Evolutionary conservation across 2,888 invertebrate species (phyloP).

Genomic region (Mesochorus sp.): DNA sequence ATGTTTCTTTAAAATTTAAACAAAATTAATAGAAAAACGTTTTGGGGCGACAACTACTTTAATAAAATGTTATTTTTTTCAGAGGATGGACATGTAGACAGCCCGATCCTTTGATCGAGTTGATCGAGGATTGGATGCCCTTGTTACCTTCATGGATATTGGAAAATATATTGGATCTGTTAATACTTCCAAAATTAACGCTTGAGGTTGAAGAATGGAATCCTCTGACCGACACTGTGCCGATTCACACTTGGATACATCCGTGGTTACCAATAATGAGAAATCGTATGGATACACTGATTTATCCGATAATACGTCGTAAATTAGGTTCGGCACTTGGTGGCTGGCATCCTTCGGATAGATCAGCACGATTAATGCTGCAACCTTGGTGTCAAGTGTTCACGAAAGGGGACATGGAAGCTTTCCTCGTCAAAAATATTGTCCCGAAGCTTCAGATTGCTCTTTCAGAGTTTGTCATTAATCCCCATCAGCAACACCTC

Average conservation of each 20-base stretch:
- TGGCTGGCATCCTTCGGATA: slow-evolving; percentile 98
- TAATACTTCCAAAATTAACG: slow-evolving; percentile 89
- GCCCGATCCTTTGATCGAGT: slow-evolving; percentile 89
- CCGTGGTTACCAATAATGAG: slow-evolving; percentile 96
- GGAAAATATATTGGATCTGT: slow-evolving; percentile 91
- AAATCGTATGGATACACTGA: slow-evolving; percentile 84
- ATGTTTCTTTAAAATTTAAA: too few species aligned
- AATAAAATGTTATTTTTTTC: slow-evolving; percentile 76
- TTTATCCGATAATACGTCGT: slow-evolving; percentile 95
- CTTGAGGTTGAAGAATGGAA: slow-evolving; percentile 95
- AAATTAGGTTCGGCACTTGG: slow-evolving; percentile 94
- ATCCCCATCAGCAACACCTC: slow-evolving; percentile 89
- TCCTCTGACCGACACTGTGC: slow-evolving; percentile 96
- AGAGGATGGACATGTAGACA: slow-evolving; percentile 92
- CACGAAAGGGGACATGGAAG: slow-evolving; percentile 89
- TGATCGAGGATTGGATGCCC: slow-evolving; percentile 92
- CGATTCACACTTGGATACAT: slow-evolving; percentile 98
- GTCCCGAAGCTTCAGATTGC: slow-evolving; percentile 92
- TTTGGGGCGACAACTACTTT: too few species aligned
- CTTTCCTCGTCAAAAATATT: slow-evolving; percentile 93
- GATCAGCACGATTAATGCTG: slow-evolving; percentile 95
- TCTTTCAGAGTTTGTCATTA: slow-evolving; percentile 86
- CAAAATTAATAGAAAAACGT: too few species aligned
- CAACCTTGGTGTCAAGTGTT: slow-evolving; percentile 95
- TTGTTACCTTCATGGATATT: slow-evolving; percentile 92